phyloP scores from a whole-genome alignment of 2,888 invertebrate genomes.

The Busseola fusca region DNA sequence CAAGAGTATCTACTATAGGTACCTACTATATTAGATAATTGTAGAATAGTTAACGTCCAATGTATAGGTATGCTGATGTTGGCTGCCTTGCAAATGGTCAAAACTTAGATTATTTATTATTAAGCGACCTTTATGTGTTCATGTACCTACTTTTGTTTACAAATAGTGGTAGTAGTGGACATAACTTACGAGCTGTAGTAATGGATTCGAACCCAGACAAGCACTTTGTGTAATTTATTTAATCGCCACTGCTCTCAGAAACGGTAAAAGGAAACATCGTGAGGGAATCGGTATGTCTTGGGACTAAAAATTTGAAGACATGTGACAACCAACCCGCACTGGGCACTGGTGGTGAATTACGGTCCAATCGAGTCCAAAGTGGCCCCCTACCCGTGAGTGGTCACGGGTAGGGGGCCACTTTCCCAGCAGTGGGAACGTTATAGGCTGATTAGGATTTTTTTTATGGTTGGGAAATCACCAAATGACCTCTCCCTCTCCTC shows the following conservation, averaged over 20 bases:
- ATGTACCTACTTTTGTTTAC: not conserved
- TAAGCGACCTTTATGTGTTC: too few relatives aligned
- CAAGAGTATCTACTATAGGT: too few relatives aligned
- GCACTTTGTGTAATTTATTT: not conserved
- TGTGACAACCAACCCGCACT: not conserved
- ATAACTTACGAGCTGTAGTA: too few relatives aligned
- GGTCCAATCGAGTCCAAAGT: not conserved
- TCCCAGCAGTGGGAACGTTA: not conserved
- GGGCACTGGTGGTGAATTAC: not conserved
- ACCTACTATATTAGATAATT: not conserved
- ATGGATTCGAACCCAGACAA: not conserved
- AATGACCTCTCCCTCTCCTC: too few relatives aligned
- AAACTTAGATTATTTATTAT: conserved; percentile 7
- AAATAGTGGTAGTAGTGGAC: not conserved
- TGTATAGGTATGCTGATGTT: conserved; percentile 3
- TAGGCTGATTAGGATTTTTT: not conserved
- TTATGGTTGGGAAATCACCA: too few relatives aligned
- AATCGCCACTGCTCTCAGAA: not conserved
- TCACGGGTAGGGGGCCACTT: not conserved
- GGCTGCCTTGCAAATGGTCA: not conserved
- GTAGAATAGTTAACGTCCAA: not conserved
- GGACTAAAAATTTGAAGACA: not conserved
- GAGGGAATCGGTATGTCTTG: not conserved
- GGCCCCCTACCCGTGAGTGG: too few relatives aligned
- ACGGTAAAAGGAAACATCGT: not conserved